Evolutionary conservation across 92 coral and sea anemone species (phyloP).

Genomic region (Phenganax subtilis): DNA sequence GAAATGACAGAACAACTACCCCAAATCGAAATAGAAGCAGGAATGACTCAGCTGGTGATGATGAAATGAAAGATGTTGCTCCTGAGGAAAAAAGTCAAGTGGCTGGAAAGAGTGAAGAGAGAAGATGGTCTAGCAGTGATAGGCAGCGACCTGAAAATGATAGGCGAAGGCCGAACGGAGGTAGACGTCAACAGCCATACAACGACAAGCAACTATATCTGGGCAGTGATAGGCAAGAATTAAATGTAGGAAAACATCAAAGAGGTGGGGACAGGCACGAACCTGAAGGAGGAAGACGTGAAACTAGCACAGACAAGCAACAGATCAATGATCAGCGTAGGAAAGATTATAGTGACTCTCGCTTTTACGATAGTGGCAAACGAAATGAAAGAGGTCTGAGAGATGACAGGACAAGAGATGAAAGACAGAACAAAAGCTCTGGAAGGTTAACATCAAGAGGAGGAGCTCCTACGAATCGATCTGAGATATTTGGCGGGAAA

Average conservation of each 20-base stretch:
- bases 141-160: not conserved
- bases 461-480: not conserved
- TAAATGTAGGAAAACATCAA: constrained; percentile 50
- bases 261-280: constrained; percentile 70
- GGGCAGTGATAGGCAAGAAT: not conserved
- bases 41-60: constrained; percentile 24
- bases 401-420: constrained; percentile 17
- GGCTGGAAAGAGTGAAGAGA: constrained; percentile 12
- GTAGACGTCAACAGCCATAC: not conserved
- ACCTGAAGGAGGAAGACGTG: constrained; percentile 61
- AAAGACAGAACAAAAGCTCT: constrained; percentile 8
- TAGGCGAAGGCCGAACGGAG: not conserved
- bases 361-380: not conserved
- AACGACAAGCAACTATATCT: too few species aligned
- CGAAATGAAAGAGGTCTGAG: constrained; percentile 21
- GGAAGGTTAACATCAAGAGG: constrained; percentile 23
- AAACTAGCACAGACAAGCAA: constrained; percentile 46
- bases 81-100: constrained; percentile 31
- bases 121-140: not conserved
- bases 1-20: constrained; percentile 6
- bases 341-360: constrained; percentile 6
- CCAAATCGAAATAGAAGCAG: constrained; percentile 6
- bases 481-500: constrained; percentile 16
- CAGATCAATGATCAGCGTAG: constrained; percentile 45
- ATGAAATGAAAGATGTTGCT: constrained; percentile 23